Evolutionary conservation across 2,113 vertebrate species (phyloP).

Genomic region (Perca schrenkii): DNA sequence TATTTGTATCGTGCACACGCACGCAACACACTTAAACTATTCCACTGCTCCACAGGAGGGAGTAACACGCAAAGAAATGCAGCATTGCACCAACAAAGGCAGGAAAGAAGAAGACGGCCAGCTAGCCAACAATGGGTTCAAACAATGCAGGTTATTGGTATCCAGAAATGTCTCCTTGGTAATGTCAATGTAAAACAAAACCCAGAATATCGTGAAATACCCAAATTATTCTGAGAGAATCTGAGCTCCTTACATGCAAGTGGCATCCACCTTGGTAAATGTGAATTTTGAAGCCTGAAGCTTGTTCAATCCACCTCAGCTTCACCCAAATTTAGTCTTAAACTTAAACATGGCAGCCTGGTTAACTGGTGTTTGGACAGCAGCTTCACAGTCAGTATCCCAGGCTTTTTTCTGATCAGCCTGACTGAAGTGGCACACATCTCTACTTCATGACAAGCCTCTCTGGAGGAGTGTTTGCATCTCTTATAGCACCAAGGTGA

Average conservation of each 20-base stretch:
- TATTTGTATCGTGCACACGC: no score
- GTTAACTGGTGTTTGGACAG: slow-evolving; percentile 10
- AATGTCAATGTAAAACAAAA: neutral
- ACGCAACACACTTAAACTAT: no score
- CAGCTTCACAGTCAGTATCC: neutral
- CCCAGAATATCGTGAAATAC: neutral
- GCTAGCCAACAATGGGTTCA: no score
- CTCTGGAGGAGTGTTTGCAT: slow-evolving; percentile 60
- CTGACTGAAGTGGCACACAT: slow-evolving; percentile 49
- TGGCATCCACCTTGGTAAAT: neutral
- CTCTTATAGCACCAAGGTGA: slow-evolving; percentile 72
- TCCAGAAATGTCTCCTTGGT: neutral
- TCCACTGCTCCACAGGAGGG: neutral
- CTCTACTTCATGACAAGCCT: slow-evolving; percentile 40
- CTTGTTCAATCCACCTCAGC: neutral
- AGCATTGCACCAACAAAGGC: neutral
- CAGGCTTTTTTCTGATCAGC: slow-evolving; percentile 24
- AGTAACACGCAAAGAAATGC: no score
- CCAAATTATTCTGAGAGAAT: neutral
- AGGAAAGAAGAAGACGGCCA: neutral
- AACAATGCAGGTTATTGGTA: neutral
- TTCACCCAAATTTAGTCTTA: neutral
- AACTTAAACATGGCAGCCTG: neutral
- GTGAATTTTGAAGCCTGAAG: neutral
- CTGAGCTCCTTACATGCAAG: neutral